Evolutionary conservation across 1,140 invertebrate genomes (phyloP), one percentile per base, ranked within the genome.

Genomic region (Plectrocnemia conspersa): DNA sequence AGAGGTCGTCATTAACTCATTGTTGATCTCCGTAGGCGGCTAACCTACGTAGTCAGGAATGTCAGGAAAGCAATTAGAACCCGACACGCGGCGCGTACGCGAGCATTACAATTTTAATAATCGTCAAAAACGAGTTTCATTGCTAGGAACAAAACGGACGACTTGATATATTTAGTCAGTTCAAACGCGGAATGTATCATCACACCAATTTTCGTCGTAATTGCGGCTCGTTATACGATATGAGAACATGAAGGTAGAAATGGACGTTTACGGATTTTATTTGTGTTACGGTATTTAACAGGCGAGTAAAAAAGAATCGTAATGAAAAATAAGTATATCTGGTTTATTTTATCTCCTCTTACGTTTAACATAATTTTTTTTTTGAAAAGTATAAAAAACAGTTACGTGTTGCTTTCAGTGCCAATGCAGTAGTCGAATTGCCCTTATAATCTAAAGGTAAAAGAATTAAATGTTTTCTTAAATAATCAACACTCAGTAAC

Each of bases 171-270:
- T 38, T 13, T 38, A 38, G 11, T 38, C 18, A 9, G 5, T 9
- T 15, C 35, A 5, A n/a, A n/a, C 5, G 5, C 35, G 15, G 35
- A 9, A 16, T 38, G 13, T 38, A 38, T 38, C 35, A 16, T 38
- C 35, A 16, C 6, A 9, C 35, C 35, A 38, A 38, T 38, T 38
- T 38, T 38, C 35, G 18, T 16, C 35, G 15, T 38, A 38, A 38
- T 38, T 38, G 35, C 35, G 7, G 5, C 35, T 38, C 35, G 35
- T 38, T 38, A 38, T 16, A 7, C 35, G 35, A 13, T 38, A 38
- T 38, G 35, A 38, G 35, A 10, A 13, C 10, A 13, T 38, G 35
- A 38, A 38, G 11, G 18, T 38, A 13, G 11, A 38, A 38, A 38
- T 38, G 10, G 13, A n/a, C n/a, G n/a, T n/a, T n/a, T n/a, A n/a